Percentiles rank a stretch among this genome's conserved stretches.
Conservation (phyloP, 2,113 vertebrate genomes). For the Martes martes region DNA sequence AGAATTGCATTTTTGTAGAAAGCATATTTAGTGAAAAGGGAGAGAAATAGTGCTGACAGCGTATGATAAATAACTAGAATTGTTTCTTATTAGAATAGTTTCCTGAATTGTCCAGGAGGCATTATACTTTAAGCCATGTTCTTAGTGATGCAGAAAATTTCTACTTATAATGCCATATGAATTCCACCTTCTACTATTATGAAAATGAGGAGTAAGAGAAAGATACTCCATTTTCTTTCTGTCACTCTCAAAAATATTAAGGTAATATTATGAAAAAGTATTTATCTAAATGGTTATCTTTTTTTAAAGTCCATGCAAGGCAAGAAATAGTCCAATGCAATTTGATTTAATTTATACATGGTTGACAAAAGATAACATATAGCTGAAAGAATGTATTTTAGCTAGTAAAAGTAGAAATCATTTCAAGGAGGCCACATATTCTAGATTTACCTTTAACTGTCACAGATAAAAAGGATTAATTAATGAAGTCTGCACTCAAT, state of each 20-base stretch:
- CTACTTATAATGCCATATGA: slow-evolving; percentile 34
- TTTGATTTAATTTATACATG: slow-evolving; percentile 68
- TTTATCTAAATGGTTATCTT: slow-evolving; percentile 54
- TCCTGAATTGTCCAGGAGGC: slow-evolving; percentile 37
- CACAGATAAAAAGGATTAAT: slow-evolving; percentile 78
- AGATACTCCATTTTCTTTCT: slow-evolving; percentile 50
- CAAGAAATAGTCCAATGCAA: slow-evolving; percentile 55
- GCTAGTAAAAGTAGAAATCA: slow-evolving; percentile 51
- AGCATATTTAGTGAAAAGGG: slow-evolving; percentile 31
- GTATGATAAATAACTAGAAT: slow-evolving; percentile 1
- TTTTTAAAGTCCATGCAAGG: slow-evolving; percentile 53
- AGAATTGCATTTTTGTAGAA: neutral
- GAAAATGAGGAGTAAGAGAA: slow-evolving; percentile 45
- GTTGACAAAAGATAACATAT: slow-evolving; percentile 58
- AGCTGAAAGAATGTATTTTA: slow-evolving; percentile 60
- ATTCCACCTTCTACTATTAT: slow-evolving; percentile 53
- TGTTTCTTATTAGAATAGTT: slow-evolving; percentile 62
- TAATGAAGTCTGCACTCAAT: slow-evolving; percentile 66
- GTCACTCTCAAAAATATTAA: slow-evolving; percentile 53
- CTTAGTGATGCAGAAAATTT: slow-evolving; percentile 62
- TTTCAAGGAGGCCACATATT: slow-evolving; percentile 71
- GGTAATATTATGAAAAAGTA: slow-evolving; percentile 66
- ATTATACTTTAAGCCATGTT: slow-evolving; percentile 51
- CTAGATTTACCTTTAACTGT: slow-evolving; percentile 74
- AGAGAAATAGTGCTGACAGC: slow-evolving; percentile 26